These are phyloP conservation scores for Rhyacophila brunnea DNA, from an alignment of 1,140 invertebrate genomes.

Conservation along the genomic window DNA sequence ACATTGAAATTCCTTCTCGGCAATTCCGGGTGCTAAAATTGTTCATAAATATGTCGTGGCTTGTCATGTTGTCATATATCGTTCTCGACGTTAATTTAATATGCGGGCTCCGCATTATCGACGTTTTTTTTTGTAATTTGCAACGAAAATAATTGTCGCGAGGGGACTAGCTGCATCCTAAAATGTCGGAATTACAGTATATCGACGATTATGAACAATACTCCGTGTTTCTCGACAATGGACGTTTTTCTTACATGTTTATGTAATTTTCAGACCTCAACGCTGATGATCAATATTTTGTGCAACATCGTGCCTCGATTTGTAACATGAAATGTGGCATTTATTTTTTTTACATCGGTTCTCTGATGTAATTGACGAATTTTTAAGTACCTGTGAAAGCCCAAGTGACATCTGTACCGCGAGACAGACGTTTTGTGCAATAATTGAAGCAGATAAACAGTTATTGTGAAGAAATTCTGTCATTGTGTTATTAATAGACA, in stretches of 20 bases:
- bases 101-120: neutral
- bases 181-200: constrained; percentile 29
- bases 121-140: constrained; percentile 3
- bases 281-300: neutral
- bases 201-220: constrained; percentile 17
- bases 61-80: constrained; percentile 14
- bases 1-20: constrained; percentile 52
- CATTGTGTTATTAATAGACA: neutral
- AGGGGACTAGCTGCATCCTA: constrained; percentile 19
- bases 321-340: constrained; percentile 22
- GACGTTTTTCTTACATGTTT: constrained; percentile 8
- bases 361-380: constrained; percentile 25
- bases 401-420: constrained; percentile 14
- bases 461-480: neutral
- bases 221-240: constrained; percentile 2
- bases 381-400: constrained; percentile 22
- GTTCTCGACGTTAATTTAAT: neutral
- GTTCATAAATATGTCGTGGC: constrained; percentile 19
- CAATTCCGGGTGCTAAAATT: constrained; percentile 41
- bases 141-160: constrained; percentile 13
- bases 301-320: constrained; percentile 11
- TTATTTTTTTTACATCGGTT: constrained; percentile 14
- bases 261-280: neutral
- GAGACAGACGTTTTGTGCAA: constrained; percentile 31
- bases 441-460: neutral